Conservation (phyloP, 1,140 invertebrate species). For the Scaptomyza montana region DNA sequence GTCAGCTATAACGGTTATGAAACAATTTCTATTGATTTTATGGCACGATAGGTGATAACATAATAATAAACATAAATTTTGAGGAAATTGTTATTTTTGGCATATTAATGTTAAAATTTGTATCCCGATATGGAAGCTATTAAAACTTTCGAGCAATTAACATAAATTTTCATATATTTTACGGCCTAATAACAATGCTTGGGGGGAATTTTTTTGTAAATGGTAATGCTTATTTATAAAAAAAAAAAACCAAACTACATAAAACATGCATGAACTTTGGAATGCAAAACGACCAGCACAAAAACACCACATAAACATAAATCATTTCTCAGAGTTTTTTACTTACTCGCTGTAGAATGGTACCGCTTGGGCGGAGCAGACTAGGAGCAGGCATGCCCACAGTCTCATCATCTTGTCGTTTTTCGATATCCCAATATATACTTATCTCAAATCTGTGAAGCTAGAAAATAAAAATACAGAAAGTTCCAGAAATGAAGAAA, state of each 20-base stretch:
- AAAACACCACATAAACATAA: slow-evolving; percentile 47
- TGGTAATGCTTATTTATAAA: no score
- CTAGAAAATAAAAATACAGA: slow-evolving; percentile 56
- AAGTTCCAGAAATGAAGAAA: slow-evolving; percentile 46
- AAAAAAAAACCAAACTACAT: slow-evolving; percentile 22
- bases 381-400: slow-evolving; percentile 65
- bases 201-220: no score
- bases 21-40: neutral
- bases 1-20: no score
- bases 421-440: slow-evolving; percentile 31
- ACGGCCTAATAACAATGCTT: neutral
- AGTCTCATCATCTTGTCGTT: slow-evolving; percentile 52
- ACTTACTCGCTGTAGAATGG: slow-evolving; percentile 73
- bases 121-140: neutral
- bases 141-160: neutral
- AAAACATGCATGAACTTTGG: slow-evolving; percentile 63
- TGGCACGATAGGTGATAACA: neutral
- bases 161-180: neutral
- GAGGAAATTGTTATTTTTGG: neutral
- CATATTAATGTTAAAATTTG: no score
- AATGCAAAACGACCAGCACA: slow-evolving; percentile 28
- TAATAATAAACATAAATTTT: neutral
- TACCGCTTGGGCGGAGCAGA: slow-evolving; percentile 49
- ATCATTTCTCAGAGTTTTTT: slow-evolving; percentile 4
- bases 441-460: slow-evolving; percentile 20